phyloP scores from a whole-genome alignment of 2,888 invertebrate species.

The Camptogramma bilineatum region DNA sequence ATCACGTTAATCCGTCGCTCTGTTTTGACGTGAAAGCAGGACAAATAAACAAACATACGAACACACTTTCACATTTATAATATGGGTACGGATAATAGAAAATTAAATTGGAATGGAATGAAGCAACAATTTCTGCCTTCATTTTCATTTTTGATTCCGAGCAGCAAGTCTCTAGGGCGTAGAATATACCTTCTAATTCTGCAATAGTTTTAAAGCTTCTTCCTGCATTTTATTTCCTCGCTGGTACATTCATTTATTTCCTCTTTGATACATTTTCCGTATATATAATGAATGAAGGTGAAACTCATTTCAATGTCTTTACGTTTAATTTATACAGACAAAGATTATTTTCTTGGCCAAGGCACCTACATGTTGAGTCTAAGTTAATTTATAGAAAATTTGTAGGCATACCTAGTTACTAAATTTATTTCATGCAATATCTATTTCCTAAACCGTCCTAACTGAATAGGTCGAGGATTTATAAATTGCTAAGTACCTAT shows the following conservation, averaged over 20 bases:
- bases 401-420: too few relatives aligned
- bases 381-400: background rate
- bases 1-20: too few relatives aligned
- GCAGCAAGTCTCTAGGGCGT: background rate
- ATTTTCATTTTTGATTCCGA: background rate
- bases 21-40: too few relatives aligned
- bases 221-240: background rate
- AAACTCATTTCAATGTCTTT: slow-evolving; percentile 11
- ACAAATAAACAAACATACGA: too few relatives aligned
- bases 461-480: too few relatives aligned
- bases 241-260: background rate
- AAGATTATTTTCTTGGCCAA: background rate
- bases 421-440: too few relatives aligned
- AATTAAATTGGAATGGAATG: background rate
- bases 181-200: background rate
- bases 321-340: background rate
- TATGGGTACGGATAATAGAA: too few relatives aligned
- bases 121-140: background rate
- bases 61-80: too few relatives aligned
- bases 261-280: background rate
- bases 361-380: background rate
- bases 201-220: background rate
- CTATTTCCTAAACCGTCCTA: too few relatives aligned
- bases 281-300: slow-evolving; percentile 1
- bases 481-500: too few relatives aligned